Base-by-base conservation (phyloP, 2,888 invertebrate species). In the Busseola fusca region DNA sequence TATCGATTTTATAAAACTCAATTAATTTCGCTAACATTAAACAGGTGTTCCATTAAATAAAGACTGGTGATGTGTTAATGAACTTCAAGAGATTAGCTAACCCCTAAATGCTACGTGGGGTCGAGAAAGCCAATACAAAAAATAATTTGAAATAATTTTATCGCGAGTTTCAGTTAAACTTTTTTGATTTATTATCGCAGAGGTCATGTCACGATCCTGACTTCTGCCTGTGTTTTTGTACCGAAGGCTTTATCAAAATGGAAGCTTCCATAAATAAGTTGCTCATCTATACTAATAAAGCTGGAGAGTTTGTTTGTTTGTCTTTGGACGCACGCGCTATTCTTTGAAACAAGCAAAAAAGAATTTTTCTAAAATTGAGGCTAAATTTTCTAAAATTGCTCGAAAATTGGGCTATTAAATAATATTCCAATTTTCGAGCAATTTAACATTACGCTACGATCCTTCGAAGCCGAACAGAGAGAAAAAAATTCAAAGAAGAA, bases 101-200 rank as follows among this genome's bases (percentile, higher is more conserved):
- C 77, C 67, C 56, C 50, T 57, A 27, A 74, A 27, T n/a, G 58
- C 52, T 27, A 16, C 30, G 7, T 6, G 72, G 74, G 76, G 60
- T 57, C 73, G 74, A 79, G 71, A 76, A 81, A 74, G 59, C 76
- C 78, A 74, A 63, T 83, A 82, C 80, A 83, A 78, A 86, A 85
- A 87, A 82, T 84, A 86, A 85, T 85, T 88, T 74, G 79, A 86
- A 85, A 85, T 79, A 81, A 86, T 86, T 85, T 85, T 83, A 87
- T 84, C 84, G 73, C 72, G 69, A 68, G 64, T 67, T 68, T 67
- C 68, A 64, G 80, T 64, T 40, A 82, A 88, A 87, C 83, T 87
- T 88, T 86, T 88, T 87, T 88, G 86, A 88, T 88, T 88, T 87
- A 88, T 87, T 80, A 84, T 69, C 73, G 57, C 66, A 27, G 74